phyloP scores from a whole-genome alignment of 2,797 vertebrate species.

The Oophaga sylvatica region DNA sequence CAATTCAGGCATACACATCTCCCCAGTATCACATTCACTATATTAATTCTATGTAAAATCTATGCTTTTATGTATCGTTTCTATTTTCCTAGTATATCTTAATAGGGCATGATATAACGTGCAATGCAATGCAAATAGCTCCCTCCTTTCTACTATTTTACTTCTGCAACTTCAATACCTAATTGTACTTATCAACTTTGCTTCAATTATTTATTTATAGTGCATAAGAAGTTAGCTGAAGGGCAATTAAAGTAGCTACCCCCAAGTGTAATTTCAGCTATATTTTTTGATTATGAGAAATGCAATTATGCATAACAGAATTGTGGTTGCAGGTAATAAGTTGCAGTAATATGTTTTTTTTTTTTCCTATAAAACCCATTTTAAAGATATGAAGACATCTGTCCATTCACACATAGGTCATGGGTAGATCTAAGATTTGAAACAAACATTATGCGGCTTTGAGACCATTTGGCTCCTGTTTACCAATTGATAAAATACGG shows the following conservation, averaged over 20 bases:
- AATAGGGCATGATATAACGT: neutral
- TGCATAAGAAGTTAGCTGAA: neutral
- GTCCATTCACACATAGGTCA: conserved; percentile 13
- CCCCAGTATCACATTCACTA: neutral
- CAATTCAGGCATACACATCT: neutral
- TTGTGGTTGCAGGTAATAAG: neutral
- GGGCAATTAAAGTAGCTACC: neutral
- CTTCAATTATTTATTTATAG: neutral
- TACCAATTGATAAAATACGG: conserved; percentile 37
- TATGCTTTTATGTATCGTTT: neutral
- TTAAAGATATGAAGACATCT: conserved; percentile 30
- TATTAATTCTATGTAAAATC: neutral
- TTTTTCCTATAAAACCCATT: neutral
- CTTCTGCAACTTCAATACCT: neutral
- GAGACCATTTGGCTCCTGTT: conserved; percentile 41
- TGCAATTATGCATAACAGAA: conserved; percentile 5
- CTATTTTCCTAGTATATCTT: neutral
- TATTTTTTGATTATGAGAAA: neutral
- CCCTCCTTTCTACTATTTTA: neutral
- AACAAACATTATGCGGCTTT: conserved; percentile 17
- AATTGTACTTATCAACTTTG: neutral
- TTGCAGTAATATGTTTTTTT: neutral
- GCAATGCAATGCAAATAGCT: neutral
- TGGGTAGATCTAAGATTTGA: conserved; percentile 19
- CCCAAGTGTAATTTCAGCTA: neutral